Percentiles rank a stretch among this genome's conserved stretches.
Conservation (phyloP, 1,140 invertebrate genomes). For the Portunus trituberculatus region DNA sequence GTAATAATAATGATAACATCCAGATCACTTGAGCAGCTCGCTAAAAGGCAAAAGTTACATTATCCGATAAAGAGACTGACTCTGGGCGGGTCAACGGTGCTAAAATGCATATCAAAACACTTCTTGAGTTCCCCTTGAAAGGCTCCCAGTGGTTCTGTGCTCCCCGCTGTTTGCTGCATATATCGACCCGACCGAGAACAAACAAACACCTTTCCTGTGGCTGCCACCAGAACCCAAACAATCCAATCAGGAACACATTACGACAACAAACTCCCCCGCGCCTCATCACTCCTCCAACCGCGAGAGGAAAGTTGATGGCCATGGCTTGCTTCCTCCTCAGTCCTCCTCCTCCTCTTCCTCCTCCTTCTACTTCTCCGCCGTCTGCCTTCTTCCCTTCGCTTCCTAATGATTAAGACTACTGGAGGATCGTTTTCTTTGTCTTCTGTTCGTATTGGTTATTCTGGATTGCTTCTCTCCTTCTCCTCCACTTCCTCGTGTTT, state of each 20-base stretch:
- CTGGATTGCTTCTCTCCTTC: too few relatives aligned
- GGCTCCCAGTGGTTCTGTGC: background rate
- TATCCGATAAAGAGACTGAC: background rate
- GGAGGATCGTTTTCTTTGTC: too few relatives aligned
- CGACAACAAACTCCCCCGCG: background rate
- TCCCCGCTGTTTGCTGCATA: background rate
- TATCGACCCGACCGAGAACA: background rate
- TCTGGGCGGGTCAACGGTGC: background rate
- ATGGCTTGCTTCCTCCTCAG: background rate
- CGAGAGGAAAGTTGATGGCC: background rate
- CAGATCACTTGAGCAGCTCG: too few relatives aligned
- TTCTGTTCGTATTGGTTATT: too few relatives aligned
- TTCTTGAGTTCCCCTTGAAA: background rate
- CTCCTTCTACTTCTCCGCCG: background rate
- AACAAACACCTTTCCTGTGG: slow-evolving; percentile 29
- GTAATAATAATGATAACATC: too few relatives aligned
- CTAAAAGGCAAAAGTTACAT: too few relatives aligned
- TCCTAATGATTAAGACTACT: too few relatives aligned
- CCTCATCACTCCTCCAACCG: background rate
- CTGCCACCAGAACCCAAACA: slow-evolving; percentile 33
- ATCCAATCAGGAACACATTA: background rate
- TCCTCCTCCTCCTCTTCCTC: slow-evolving; percentile 6
- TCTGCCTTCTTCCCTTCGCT: too few relatives aligned
- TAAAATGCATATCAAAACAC: background rate
- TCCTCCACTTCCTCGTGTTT: too few relatives aligned